Conservation (phyloP, 64 coral and sea anemone species). For the Acropora yongei region DNA sequence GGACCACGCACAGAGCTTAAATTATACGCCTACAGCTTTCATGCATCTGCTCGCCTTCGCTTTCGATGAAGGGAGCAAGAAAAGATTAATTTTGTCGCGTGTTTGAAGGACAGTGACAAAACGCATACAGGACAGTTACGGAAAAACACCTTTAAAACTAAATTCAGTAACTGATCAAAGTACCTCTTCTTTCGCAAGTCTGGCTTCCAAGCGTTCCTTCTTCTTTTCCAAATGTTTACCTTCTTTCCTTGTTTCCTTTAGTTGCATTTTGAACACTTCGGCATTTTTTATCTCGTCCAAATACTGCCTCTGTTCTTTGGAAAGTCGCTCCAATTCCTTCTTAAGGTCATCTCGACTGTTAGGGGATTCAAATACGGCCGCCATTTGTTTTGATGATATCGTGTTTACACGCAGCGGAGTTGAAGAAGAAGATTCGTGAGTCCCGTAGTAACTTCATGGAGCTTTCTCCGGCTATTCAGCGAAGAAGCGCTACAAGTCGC, state of each 20-base stretch:
- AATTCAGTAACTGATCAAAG: too few species aligned
- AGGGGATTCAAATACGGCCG: neutral
- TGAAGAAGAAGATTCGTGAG: neutral
- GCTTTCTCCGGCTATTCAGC: neutral
- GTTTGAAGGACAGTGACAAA: too few species aligned
- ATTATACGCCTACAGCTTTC: neutral
- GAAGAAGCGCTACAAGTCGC: slow-evolving; percentile 1
- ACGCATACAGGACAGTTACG: too few species aligned
- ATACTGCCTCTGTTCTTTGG: neutral
- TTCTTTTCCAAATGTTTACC: slow-evolving; percentile 25
- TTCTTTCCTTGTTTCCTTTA: slow-evolving; percentile 26
- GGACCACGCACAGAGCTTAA: neutral
- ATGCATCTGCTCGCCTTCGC: neutral
- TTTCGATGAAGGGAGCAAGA: neutral
- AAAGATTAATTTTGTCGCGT: too few species aligned
- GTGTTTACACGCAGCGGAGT: neutral
- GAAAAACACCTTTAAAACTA: too few species aligned
- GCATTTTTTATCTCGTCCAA: slow-evolving; percentile 9
- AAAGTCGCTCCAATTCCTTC: slow-evolving; percentile 3
- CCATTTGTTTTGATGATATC: neutral
- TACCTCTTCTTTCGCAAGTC: slow-evolving; percentile 22
- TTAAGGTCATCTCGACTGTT: neutral
- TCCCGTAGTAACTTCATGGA: slow-evolving; percentile 15
- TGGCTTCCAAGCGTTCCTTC: neutral
- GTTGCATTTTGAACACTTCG: slow-evolving; percentile 18